Conservation (phyloP, 2,888 invertebrate species). For the Eilema depressum region DNA sequence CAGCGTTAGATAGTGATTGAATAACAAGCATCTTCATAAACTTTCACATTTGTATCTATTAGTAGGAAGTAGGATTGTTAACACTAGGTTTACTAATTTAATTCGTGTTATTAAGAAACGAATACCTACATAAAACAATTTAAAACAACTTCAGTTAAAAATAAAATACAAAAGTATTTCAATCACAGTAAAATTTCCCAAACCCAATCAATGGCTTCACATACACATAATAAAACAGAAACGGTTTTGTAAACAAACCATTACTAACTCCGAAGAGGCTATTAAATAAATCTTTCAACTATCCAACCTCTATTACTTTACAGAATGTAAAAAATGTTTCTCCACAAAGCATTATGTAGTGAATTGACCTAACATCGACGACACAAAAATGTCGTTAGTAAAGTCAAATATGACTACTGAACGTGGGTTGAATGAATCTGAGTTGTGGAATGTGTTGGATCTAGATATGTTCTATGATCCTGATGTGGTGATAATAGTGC, state of each 20-base stretch:
- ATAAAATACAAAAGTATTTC: neutral
- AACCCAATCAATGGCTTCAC: conserved; percentile 1
- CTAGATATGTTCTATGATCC: conserved; percentile 78
- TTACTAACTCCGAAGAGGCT: conserved; percentile 13
- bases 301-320: neutral
- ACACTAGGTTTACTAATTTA: too few relatives aligned
- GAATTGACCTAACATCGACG: neutral
- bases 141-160: neutral
- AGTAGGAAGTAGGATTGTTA: neutral
- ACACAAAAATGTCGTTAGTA: conserved; percentile 24
- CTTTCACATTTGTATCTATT: too few relatives aligned
- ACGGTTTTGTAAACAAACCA: conserved; percentile 5
- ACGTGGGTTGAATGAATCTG: conserved; percentile 61
- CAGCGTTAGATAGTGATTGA: too few relatives aligned
- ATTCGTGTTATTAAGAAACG: neutral
- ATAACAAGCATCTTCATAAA: too few relatives aligned
- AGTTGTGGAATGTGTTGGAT: conserved; percentile 63
- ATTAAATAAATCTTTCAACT: conserved; percentile 7
- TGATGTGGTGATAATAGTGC: conserved; percentile 85
- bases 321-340: neutral
- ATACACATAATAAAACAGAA: neutral
- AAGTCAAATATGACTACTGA: conserved; percentile 40
- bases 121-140: neutral
- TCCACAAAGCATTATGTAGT: neutral
- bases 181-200: neutral